Evolutionary conservation across 2,797 vertebrate genomes (phyloP).

Genomic region (Microctenopoma lineatum): DNA sequence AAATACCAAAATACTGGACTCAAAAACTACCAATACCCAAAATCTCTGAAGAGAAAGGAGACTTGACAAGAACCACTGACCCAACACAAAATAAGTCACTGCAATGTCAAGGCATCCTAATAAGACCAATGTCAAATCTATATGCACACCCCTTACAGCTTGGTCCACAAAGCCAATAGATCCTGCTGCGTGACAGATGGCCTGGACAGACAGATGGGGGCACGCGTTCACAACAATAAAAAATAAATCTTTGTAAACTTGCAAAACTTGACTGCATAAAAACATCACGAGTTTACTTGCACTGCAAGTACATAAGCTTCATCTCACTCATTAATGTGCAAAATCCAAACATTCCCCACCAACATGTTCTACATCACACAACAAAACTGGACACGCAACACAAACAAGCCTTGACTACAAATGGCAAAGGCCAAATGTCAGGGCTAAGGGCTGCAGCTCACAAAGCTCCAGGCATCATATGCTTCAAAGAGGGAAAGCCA

Average conservation of each 20-base stretch:
- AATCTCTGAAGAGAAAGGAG: background rate
- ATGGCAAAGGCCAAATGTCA: slow-evolving; percentile 58
- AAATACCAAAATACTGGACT: background rate
- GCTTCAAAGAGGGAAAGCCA: slow-evolving; percentile 30
- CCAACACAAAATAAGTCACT: background rate
- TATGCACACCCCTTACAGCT: background rate
- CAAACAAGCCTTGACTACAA: slow-evolving; percentile 1
- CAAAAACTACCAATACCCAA: background rate
- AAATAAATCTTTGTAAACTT: background rate
- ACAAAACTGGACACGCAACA: slow-evolving; percentile 7
- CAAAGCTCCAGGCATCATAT: slow-evolving; percentile 44
- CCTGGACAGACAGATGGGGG: slow-evolving; percentile 33
- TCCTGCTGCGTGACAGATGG: slow-evolving; percentile 49
- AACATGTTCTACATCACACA: slow-evolving; percentile 3
- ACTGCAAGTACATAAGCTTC: background rate
- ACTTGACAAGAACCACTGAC: background rate
- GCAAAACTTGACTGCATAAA: slow-evolving; percentile 19
- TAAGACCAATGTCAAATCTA: slow-evolving; percentile 11
- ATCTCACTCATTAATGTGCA: background rate
- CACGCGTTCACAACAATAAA: slow-evolving; percentile 30
- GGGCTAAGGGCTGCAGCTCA: slow-evolving; percentile 27
- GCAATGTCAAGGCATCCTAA: slow-evolving; percentile 2
- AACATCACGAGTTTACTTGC: slow-evolving; percentile 1
- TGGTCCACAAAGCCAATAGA: background rate
- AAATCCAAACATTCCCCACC: slow-evolving; percentile 7